These are phyloP conservation scores for Chlorocebus sabaeus DNA, from an alignment of 2,113 vertebrate species.

Conservation along the genomic window DNA sequence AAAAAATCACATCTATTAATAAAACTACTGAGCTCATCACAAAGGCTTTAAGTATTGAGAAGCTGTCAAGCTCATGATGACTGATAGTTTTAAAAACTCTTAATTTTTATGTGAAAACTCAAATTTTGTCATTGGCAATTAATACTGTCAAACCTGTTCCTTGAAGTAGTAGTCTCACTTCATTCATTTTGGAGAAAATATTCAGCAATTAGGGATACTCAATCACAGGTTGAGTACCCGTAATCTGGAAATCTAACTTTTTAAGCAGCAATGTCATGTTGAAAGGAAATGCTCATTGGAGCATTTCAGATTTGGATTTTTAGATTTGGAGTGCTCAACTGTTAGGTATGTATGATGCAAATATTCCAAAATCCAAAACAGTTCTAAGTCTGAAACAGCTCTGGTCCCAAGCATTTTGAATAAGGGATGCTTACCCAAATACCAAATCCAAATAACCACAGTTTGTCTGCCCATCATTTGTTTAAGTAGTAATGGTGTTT, in stretches of 20 bases:
- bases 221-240: not conserved
- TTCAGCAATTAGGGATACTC: too few relatives aligned
- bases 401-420: not conserved
- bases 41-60: not conserved
- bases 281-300: too few relatives aligned
- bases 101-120: conserved; percentile 25
- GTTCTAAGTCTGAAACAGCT: not conserved
- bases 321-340: not conserved
- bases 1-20: not conserved
- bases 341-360: not conserved
- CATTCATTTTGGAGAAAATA: not conserved
- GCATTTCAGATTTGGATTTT: not conserved
- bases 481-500: not conserved
- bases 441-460: not conserved
- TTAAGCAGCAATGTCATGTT: not conserved
- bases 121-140: conserved; percentile 21
- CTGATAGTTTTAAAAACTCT: not conserved
- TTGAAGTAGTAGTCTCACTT: not conserved
- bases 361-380: not conserved
- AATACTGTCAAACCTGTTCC: not conserved
- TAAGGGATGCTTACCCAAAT: not conserved
- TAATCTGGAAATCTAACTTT: not conserved
- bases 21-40: not conserved
- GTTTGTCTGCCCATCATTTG: not conserved
- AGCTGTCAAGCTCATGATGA: not conserved